These are phyloP conservation scores for Hippopotamus amphibius DNA, from an alignment of 2,113 vertebrate genomes.

Conservation along the genomic window DNA sequence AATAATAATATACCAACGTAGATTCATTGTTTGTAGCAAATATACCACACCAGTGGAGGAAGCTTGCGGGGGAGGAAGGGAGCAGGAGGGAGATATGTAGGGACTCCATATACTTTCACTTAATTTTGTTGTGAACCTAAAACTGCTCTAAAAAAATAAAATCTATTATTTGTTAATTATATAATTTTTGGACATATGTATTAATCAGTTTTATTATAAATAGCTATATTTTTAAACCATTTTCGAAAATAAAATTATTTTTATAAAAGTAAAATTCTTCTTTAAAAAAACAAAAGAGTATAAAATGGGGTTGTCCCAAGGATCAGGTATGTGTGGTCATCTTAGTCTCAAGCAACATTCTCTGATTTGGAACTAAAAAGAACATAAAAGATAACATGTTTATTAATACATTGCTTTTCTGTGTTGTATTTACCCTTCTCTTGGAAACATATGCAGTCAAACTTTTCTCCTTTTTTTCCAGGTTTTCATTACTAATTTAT, in stretches of 20 bases:
- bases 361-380: constrained; percentile 10
- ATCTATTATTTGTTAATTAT: neutral
- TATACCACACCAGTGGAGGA: too few relatives aligned
- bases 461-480: neutral
- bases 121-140: neutral
- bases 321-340: neutral
- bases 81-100: too few relatives aligned
- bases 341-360: neutral
- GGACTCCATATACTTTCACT: neutral
- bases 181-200: neutral
- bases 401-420: neutral
- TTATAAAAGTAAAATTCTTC: neutral
- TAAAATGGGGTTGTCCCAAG: neutral
- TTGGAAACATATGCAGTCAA: neutral
- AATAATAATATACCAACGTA: neutral
- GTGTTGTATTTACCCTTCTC: neutral
- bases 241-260: constrained; percentile 36
- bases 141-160: neutral
- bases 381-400: neutral
- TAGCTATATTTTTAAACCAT: neutral
- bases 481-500: neutral
- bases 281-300: neutral
- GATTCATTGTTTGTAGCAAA: neutral
- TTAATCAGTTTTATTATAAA: neutral
- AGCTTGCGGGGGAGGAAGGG: too few relatives aligned